Base-by-base conservation (phyloP, 2,888 invertebrate genomes). In the Pasiphila rectangulata region DNA sequence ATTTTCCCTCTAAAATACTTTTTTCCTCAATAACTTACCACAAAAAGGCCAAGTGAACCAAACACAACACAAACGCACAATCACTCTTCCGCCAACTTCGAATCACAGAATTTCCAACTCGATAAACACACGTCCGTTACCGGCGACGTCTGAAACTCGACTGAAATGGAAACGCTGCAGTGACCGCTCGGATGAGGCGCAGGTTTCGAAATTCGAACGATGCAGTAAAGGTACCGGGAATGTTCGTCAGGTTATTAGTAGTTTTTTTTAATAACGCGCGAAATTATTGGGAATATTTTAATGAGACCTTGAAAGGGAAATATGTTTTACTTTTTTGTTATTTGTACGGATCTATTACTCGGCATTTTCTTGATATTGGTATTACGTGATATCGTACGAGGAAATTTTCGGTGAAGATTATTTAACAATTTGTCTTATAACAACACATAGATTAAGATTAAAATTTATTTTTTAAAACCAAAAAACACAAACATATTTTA, bases 81-180 rank as follows among this genome's bases (percentile, higher is more conserved):
- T 2, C 49, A 49, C 44, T 37, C 13, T 35, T 20, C 29, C 41
- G 40, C 37, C 10, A 45, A 45, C 40, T 46, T 37, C 13, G n/a
- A 24, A 32, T 9, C 36, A 23, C 41, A 45, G 37, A 23, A 25
- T 16, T 40, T 29, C 34, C 24, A 9, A 23, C 4, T 1, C 6
- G 0, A 10, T 16, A 3, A 32, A 13, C 5, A 37, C 45, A 16
- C 50, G 45, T 15, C 45, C 27, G 5, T 10, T 5, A n/a, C 5
- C 25, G 21, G 27, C 37, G 7, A 32, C 7, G 37, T 1, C 23
- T 4, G 34, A 32, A 16, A 7, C 25, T 10, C 15, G 23, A 48
- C 48, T 48, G 44, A 34, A 44, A n/a, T n/a, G n/a, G n/a, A n/a
- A 45, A 41, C 40, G 19, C 49, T 49, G 49, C 49, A 49, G 44